A percentile compares a stretch with the other conserved stretches of the same genome.
These are phyloP conservation scores for Troilus luridus DNA, from an alignment of 2,888 invertebrate species.

Conservation along the genomic window DNA sequence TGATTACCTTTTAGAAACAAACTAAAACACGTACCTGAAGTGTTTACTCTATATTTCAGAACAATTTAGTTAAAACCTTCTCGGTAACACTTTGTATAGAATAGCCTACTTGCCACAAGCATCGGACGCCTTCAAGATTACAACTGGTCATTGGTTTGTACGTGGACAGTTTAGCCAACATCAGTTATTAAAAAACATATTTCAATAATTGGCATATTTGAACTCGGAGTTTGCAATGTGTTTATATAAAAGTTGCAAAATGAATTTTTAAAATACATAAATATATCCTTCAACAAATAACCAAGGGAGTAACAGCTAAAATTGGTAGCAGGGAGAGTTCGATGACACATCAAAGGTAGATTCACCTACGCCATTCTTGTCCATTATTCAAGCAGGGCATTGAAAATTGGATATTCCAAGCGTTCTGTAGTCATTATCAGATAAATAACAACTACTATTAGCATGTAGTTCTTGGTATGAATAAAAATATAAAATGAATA, in stretches of 20 bases:
- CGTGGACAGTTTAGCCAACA: conserved; percentile 54
- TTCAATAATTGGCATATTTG: neutral
- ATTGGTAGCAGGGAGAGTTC: conserved; percentile 21
- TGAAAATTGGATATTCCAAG: conserved; percentile 48
- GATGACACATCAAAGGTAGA: conserved; percentile 58
- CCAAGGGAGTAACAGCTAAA: neutral
- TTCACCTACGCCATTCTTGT: conserved; percentile 52
- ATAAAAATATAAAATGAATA: neutral
- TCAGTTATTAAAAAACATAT: neutral
- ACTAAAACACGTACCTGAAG: conserved; percentile 27
- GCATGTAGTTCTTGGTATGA: neutral
- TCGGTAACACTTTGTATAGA: conserved; percentile 14
- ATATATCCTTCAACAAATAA: neutral
- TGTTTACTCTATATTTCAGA: neutral
- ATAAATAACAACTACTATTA: neutral
- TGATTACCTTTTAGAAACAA: neutral
- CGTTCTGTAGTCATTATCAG: neutral
- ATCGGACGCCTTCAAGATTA: conserved; percentile 55
- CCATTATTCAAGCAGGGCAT: conserved; percentile 42
- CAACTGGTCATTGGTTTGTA: conserved; percentile 58
- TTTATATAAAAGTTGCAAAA: neutral
- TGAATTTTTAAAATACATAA: neutral
- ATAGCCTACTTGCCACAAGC: conserved; percentile 48
- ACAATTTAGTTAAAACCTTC: neutral
- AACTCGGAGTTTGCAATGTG: neutral